Evolutionary conservation across 1,140 invertebrate species (phyloP), one percentile per base, ranked within the genome.

Genomic region (Wiebesia pumilae): DNA sequence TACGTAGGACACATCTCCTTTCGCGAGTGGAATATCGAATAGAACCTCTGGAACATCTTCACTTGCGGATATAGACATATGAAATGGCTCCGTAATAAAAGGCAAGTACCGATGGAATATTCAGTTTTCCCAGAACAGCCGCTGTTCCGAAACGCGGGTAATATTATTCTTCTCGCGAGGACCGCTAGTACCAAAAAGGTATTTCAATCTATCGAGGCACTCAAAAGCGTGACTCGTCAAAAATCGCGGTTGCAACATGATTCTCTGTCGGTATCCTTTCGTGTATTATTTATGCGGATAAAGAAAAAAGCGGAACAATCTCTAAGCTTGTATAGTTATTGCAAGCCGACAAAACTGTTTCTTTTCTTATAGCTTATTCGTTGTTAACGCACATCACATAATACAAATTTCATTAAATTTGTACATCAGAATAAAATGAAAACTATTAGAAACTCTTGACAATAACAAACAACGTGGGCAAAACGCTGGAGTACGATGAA

Each of bases 1-100:
- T 78, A 83, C 47, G 82, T 85, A 73, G 81, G 85, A 87, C 84
- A 88, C 87, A 84, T 87, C 83, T 87, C 54, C 75, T 24, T n/a
- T 35, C 88, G 90, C 88, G 90, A 58, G 85, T 47, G 75, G 90
- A 90, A 90, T 90, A 90, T 90, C 90, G 89, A 90, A 87, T 90
- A 89, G 88, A 89, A 1, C 40, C 75, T 24, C 33, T 30, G 47
- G 47, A 58, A 51, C 71, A n/a, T 84, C 58, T 84, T 35, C 47
- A 21, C 58, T 47, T 38, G 40, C 65, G 67, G 33, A 69, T 54
- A 21, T 35, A 58, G 62, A n/a, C 54, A 43, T 77, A 58, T 12
- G 58, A 43, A 81, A 21, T 30, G 9, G 27, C 24, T 10, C 65
- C 12, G 73, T 78, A 84, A 86, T 78, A 51, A 82, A 54, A 54